Evolutionary conservation across 2,888 invertebrate genomes (phyloP).

Genomic region (Brachylomia viminalis): DNA sequence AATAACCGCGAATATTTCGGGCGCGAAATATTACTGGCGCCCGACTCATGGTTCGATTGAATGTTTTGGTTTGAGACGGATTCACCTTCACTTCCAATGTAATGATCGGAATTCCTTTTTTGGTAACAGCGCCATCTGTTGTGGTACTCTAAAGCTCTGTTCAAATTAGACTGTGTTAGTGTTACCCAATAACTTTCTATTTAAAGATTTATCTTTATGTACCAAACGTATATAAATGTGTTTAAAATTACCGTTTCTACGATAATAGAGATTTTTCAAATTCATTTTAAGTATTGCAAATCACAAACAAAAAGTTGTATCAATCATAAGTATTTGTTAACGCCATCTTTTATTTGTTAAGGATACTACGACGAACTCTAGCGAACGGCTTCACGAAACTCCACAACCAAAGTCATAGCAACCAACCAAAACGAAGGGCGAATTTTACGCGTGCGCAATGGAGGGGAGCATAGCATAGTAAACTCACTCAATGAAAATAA

Average conservation of each 20-base stretch:
- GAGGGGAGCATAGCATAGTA: constrained; percentile 81
- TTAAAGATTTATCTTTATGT: neutral
- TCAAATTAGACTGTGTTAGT: constrained; percentile 13
- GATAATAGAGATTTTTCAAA: neutral
- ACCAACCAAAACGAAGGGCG: constrained; percentile 77
- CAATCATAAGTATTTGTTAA: neutral
- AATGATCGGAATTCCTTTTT: constrained; percentile 79
- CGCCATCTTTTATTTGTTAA: constrained; percentile 63
- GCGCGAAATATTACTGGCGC: constrained; percentile 83
- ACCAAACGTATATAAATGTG: no score
- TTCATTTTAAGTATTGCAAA: neutral
- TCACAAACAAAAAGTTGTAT: neutral
- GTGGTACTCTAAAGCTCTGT: neutral
- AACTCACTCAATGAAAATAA: constrained; percentile 79
- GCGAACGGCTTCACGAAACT: constrained; percentile 55
- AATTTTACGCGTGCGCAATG: constrained; percentile 85
- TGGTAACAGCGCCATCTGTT: constrained; percentile 73
- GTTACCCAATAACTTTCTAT: neutral
- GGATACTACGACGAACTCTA: constrained; percentile 48
- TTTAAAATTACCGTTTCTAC: neutral
- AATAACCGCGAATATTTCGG: constrained; percentile 77
- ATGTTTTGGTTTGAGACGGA: constrained; percentile 81
- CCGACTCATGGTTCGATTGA: constrained; percentile 83
- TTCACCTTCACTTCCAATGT: constrained; percentile 64
- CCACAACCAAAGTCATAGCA: constrained; percentile 35